A percentile compares a stretch with the other conserved stretches of the same genome.
Evolutionary conservation across 2,888 invertebrate species (phyloP).

Genomic region (Amiota mariae): DNA sequence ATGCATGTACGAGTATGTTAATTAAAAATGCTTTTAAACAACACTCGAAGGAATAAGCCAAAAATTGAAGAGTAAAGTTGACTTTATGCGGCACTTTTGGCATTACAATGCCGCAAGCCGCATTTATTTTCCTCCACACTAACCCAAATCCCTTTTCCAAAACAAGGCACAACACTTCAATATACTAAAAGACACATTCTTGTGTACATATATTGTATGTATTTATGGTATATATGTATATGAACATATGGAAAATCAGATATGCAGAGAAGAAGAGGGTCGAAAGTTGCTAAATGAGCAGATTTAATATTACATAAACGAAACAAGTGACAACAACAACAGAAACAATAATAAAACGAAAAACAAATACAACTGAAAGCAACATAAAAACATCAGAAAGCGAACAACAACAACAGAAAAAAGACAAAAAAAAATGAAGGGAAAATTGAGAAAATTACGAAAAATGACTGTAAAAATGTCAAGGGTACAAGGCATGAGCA

Average conservation of each 20-base stretch:
- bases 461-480: slow-evolving; percentile 53
- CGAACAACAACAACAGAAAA: slow-evolving; percentile 7
- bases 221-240: slow-evolving; percentile 7
- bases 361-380: neutral
- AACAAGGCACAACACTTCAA: slow-evolving; percentile 11
- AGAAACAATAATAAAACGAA: slow-evolving; percentile 10
- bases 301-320: slow-evolving; percentile 62
- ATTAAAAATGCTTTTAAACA: slow-evolving; percentile 65
- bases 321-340: slow-evolving; percentile 55
- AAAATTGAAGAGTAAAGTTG: slow-evolving; percentile 50
- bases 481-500: slow-evolving; percentile 42
- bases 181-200: neutral
- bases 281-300: slow-evolving; percentile 38
- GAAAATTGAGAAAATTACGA: slow-evolving; percentile 32
- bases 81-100: slow-evolving; percentile 49
- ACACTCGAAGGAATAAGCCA: slow-evolving; percentile 60
- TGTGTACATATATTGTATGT: too few species aligned
- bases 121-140: neutral
- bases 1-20: slow-evolving; percentile 66
- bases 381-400: slow-evolving; percentile 1
- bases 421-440: slow-evolving; percentile 38
- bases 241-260: too few species aligned
- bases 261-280: slow-evolving; percentile 5
- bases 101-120: neutral
- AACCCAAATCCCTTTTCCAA: neutral